These are phyloP conservation scores for Ondatra zibethicus DNA, from an alignment of 2,113 vertebrate genomes.

Conservation along the genomic window DNA sequence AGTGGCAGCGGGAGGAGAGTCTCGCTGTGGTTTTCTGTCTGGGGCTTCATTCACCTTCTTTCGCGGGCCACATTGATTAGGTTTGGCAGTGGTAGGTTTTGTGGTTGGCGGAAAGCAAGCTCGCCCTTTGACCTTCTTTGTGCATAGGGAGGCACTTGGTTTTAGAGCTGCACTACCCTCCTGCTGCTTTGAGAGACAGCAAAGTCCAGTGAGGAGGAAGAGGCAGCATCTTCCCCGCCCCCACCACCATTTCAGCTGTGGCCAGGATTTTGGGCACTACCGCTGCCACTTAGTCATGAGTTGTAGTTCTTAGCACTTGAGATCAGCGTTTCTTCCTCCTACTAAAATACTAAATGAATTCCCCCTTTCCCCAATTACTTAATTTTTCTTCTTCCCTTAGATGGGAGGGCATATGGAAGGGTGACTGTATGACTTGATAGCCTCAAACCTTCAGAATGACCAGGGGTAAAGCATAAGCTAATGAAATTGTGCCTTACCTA, in stretches of 20 bases:
- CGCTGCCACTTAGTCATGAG: conserved; percentile 30
- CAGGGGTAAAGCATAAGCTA: not conserved
- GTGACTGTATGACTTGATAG: not conserved
- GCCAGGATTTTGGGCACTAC: conserved; percentile 16
- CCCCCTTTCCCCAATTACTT: not conserved
- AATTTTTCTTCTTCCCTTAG: not conserved
- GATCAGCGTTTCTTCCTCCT: not conserved
- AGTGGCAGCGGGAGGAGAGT: not conserved
- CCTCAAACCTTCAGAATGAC: not conserved
- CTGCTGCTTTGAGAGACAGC: conserved; percentile 4
- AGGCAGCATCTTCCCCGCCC: not conserved
- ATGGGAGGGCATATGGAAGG: not conserved
- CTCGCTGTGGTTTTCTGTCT: conserved; percentile 70
- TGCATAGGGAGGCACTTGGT: conserved; percentile 40
- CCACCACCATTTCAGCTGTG: not conserved
- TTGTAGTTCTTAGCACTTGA: conserved; percentile 20
- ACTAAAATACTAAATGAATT: not conserved
- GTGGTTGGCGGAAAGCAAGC: conserved; percentile 59
- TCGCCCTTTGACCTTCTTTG: conserved; percentile 77
- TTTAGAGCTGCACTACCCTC: not conserved
- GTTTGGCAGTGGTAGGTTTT: conserved; percentile 63
- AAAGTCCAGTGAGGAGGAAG: not conserved
- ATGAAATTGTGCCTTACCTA: not conserved
- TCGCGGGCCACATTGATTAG: conserved; percentile 42
- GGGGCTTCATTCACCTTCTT: conserved; percentile 41